A percentile compares a stretch with the other conserved stretches of the same genome.
These are phyloP conservation scores for Tiliacea aurago DNA, from an alignment of 2,888 invertebrate species.

Conservation along the genomic window DNA sequence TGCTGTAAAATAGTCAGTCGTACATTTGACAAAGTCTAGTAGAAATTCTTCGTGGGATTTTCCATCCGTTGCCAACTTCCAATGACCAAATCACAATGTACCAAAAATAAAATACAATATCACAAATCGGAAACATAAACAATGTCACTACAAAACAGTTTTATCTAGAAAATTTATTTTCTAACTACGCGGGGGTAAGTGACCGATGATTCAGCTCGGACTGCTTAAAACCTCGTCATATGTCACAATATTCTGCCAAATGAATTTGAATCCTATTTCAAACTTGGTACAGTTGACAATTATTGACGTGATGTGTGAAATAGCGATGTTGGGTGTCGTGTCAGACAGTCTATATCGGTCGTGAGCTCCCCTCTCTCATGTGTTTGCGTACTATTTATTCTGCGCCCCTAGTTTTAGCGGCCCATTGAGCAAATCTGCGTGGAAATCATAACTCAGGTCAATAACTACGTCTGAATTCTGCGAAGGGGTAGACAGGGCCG, in stretches of 20 bases:
- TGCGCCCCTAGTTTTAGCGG: slow-evolving; percentile 74
- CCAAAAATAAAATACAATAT: slow-evolving; percentile 35
- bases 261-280: slow-evolving; percentile 32
- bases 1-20: not conserved
- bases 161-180: slow-evolving; percentile 79
- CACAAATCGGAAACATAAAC: slow-evolving; percentile 62
- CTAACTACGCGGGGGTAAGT: slow-evolving; percentile 82
- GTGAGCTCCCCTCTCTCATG: slow-evolving; percentile 69
- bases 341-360: slow-evolving; percentile 78
- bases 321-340: slow-evolving; percentile 21
- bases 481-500: not conserved
- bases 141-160: slow-evolving; percentile 58
- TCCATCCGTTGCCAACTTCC: slow-evolving; percentile 17
- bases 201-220: slow-evolving; percentile 81
- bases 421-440: slow-evolving; percentile 76
- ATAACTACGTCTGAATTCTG: slow-evolving; percentile 12
- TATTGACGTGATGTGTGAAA: not conserved
- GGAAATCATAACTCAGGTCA: slow-evolving; percentile 67
- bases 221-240: slow-evolving; percentile 38
- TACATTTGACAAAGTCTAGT: not conserved
- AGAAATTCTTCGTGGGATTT: not conserved
- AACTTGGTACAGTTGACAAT: slow-evolving; percentile 11
- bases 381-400: slow-evolving; percentile 81
- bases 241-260: slow-evolving; percentile 21
- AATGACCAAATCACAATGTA: slow-evolving; percentile 12